Conservation (phyloP, 2,888 invertebrate genomes). For the Oxycera nigricornis region DNA sequence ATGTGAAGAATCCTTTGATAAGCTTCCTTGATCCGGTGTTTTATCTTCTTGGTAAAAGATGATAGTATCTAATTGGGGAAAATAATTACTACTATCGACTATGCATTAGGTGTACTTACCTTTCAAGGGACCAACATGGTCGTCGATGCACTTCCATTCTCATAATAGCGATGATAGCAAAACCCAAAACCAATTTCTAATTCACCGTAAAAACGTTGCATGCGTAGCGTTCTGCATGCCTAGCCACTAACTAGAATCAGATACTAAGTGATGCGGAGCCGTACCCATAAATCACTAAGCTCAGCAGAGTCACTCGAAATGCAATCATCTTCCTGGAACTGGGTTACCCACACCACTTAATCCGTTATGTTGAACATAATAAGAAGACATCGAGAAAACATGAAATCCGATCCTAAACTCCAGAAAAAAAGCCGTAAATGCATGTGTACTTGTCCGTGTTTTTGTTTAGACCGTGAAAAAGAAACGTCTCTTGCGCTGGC, state of each 20-base stretch:
- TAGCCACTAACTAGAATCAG: background rate
- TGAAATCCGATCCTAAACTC: constrained; percentile 35
- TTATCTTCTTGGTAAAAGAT: too few relatives aligned
- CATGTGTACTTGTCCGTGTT: constrained; percentile 17
- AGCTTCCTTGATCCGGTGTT: too few relatives aligned
- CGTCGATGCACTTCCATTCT: too few relatives aligned
- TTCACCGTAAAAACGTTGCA: background rate
- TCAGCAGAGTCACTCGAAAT: constrained; percentile 27
- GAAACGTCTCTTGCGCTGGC: constrained; percentile 14
- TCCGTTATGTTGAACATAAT: constrained; percentile 30
- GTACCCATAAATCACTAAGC: constrained; percentile 19
- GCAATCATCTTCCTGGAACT: constrained; percentile 30
- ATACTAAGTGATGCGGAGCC: background rate
- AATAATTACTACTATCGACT: too few relatives aligned
- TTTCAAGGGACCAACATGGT: too few relatives aligned
- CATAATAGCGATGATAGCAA: background rate
- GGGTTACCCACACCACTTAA: constrained; percentile 24
- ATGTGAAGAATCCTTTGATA: too few relatives aligned
- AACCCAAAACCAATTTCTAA: background rate
- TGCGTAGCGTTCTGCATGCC: background rate
- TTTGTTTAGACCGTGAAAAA: constrained; percentile 21
- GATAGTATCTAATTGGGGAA: too few relatives aligned
- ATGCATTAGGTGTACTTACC: too few relatives aligned
- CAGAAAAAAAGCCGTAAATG: constrained; percentile 7
- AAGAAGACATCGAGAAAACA: constrained; percentile 30